Base-by-base conservation (phyloP, 2,888 invertebrate genomes). In the Sarcophaga variegata region DNA sequence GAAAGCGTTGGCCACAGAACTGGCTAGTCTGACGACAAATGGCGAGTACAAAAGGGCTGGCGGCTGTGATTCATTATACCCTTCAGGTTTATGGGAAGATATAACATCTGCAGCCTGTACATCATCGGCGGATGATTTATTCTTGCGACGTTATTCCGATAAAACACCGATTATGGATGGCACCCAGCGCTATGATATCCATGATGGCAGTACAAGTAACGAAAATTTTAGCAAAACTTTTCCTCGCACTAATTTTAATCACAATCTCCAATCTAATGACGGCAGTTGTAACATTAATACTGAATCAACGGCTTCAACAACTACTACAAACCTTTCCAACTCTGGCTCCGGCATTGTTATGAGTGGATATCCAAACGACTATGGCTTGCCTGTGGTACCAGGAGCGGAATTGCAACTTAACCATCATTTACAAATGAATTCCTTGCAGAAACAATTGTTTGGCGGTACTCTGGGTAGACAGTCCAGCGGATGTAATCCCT, bases 41-140 rank as follows among this genome's bases (percentile, higher is more conserved):
- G 97, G 96, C n/a, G 97, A 97, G 90, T 97, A 97, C 91, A 96
- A 96, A 89, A 95, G 96, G 62, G 96, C 96, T 89, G 95, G 95
- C 85, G 95, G 95, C 86, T 95, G 95, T 86, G 96, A 96, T 90
- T 96, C 96, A 2, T 93, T 97, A 10, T 97, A 97, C 92, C 96
- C 97, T 17, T 96, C 96, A 20, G 96, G 97, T 14, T 93, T 97
- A 71, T 97, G 97, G 97, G 97, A 97, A 89, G 90, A 92, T 67
- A 88, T 90, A 20, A 88, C 89, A 8, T 83, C 83, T 2, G 86
- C 76, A 63, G 67, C 80, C 11, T 89, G 90, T 27, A 89, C 92
- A 76, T 91, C 90, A 14, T 92, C 93, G 0, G 92, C 92, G 2
- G 93, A 93, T 83, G 93, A 93, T 88, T 88, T 93, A 81, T 95